These are phyloP conservation scores for Poeciliopsis presidionis DNA, from an alignment of 2,797 vertebrate species.

Conservation along the genomic window DNA sequence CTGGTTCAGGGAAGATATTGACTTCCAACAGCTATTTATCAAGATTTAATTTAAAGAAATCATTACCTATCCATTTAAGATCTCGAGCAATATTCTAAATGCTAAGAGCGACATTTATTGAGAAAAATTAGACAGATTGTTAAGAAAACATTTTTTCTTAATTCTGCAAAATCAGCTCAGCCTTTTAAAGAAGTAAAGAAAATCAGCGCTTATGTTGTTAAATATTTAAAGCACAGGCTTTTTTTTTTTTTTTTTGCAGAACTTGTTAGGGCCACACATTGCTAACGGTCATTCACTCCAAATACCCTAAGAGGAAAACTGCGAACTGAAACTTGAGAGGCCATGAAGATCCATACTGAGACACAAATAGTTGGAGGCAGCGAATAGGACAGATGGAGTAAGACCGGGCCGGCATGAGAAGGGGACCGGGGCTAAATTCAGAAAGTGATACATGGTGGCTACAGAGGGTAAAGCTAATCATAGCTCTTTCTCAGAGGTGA, in stretches of 20 bases:
- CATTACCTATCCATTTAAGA: background rate
- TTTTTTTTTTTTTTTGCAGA: background rate
- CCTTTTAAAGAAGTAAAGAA: background rate
- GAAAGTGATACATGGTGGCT: slow-evolving; percentile 70
- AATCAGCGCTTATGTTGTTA: background rate
- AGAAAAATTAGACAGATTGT: background rate
- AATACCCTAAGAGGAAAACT: slow-evolving; percentile 58
- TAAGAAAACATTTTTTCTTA: no score
- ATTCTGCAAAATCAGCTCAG: background rate
- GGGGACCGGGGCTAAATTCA: slow-evolving; percentile 66
- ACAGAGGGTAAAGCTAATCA: slow-evolving; percentile 78
- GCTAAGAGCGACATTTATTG: background rate
- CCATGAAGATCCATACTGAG: slow-evolving; percentile 60
- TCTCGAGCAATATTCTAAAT: background rate
- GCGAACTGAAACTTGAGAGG: slow-evolving; percentile 63
- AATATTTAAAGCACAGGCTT: background rate
- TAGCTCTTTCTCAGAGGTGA: slow-evolving; percentile 79
- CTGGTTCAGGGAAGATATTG: background rate
- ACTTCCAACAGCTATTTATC: background rate
- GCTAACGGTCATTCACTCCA: slow-evolving; percentile 41
- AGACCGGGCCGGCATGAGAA: slow-evolving; percentile 62
- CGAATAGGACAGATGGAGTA: slow-evolving; percentile 67
- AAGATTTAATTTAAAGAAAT: background rate
- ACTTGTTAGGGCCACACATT: slow-evolving; percentile 4
- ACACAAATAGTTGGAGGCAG: slow-evolving; percentile 69